These are phyloP conservation scores for Cotesia congregata DNA, from an alignment of 2,888 invertebrate species.

Conservation along the genomic window DNA sequence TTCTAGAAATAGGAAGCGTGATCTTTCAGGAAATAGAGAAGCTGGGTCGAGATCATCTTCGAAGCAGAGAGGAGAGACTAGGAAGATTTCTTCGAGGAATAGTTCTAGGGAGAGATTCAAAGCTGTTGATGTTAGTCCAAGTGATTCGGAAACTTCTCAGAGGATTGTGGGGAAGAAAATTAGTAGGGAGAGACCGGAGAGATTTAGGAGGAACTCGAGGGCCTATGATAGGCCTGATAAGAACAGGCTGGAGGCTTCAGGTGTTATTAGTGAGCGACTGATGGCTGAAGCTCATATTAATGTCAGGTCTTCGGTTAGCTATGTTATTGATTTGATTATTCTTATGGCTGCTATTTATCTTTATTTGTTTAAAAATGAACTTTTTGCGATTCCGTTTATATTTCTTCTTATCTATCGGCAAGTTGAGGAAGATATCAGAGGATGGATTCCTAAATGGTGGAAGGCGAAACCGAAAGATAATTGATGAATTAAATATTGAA, in stretches of 20 bases:
- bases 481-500: constrained; percentile 30
- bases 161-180: constrained; percentile 54
- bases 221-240: constrained; percentile 34
- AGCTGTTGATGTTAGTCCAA: constrained; percentile 46
- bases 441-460: constrained; percentile 57
- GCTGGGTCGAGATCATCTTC: constrained; percentile 58
- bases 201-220: constrained; percentile 37
- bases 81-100: constrained; percentile 55
- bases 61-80: constrained; percentile 49
- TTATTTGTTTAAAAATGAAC: constrained; percentile 84
- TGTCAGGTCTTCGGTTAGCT: constrained; percentile 80
- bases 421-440: constrained; percentile 76
- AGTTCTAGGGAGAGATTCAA: constrained; percentile 60
- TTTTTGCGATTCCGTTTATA: constrained; percentile 84
- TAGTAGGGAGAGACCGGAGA: constrained; percentile 69
- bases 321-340: constrained; percentile 81
- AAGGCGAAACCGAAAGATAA: constrained; percentile 37
- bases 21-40: constrained; percentile 44
- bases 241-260: constrained; percentile 10
- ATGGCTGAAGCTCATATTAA: constrained; percentile 77
- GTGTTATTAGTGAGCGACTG: constrained; percentile 69
- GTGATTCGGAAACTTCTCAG: constrained; percentile 46
- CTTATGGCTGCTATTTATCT: constrained; percentile 85
- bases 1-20: constrained; percentile 47
- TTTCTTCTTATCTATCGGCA: constrained; percentile 84